Evolutionary conservation across 2,113 vertebrate genomes (phyloP).

Genomic region (Notiomystis cincta): DNA sequence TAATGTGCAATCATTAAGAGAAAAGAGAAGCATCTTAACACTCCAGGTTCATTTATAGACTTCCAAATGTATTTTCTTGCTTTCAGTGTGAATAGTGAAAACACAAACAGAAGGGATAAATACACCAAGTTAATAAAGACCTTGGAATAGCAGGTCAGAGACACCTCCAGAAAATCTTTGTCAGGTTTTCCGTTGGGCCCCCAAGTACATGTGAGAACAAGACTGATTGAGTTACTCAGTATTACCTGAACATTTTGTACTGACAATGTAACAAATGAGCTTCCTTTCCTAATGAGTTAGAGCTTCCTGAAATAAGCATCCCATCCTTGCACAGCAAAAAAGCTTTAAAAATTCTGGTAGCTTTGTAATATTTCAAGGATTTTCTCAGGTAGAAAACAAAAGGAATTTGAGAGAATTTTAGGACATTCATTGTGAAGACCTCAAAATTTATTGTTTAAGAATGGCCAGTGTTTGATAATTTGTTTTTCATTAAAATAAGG

Average conservation of each 20-base stretch:
- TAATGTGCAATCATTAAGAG: background rate
- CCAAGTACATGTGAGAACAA: background rate
- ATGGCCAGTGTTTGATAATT: background rate
- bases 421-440: background rate
- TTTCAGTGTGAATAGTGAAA: background rate
- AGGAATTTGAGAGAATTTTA: background rate
- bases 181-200: background rate
- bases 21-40: background rate
- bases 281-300: background rate
- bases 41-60: background rate
- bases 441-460: background rate
- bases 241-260: slow-evolving; percentile 44
- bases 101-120: background rate
- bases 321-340: background rate
- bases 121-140: background rate
- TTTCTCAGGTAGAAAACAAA: background rate
- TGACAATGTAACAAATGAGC: background rate
- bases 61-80: background rate
- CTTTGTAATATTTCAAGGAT: background rate
- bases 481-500: background rate
- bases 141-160: background rate
- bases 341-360: background rate
- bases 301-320: background rate
- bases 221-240: slow-evolving; percentile 34
- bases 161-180: background rate